Conservation (phyloP, 2,797 vertebrate genomes). For the Spheniscus humboldti region DNA sequence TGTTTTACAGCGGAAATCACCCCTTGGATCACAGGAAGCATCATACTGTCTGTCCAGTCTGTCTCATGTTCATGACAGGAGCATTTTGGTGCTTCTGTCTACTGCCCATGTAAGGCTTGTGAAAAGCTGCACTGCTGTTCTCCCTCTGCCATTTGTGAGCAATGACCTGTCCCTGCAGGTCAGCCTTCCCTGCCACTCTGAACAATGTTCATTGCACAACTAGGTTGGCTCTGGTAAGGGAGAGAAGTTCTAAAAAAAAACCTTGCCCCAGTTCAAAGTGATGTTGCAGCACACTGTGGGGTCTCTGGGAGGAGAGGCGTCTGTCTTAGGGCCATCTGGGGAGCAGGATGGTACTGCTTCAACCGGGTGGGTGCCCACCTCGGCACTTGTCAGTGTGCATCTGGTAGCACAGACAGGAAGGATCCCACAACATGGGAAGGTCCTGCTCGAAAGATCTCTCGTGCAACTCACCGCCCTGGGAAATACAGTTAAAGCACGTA, state of each 20-base stretch:
- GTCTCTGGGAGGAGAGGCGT: not conserved
- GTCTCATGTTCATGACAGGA: not conserved
- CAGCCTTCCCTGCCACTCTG: not conserved
- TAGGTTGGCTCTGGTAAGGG: not conserved
- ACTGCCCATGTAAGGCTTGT: no score
- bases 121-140: not conserved
- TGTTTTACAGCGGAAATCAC: not conserved
- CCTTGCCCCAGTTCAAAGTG: not conserved
- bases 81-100: accelerated
- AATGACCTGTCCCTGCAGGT: not conserved
- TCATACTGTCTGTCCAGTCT: no score
- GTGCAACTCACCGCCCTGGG: not conserved
- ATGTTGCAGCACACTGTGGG: not conserved
- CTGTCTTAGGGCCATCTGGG: not conserved
- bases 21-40: not conserved
- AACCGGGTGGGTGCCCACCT: no score
- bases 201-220: not conserved
- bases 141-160: not conserved
- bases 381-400: not conserved
- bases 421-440: not conserved
- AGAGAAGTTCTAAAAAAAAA: not conserved
- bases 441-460: not conserved
- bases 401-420: not conserved
- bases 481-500: not conserved
- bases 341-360: not conserved